Base-by-base conservation (phyloP, 1,140 invertebrate species). In the Brachionus koreanus region DNA sequence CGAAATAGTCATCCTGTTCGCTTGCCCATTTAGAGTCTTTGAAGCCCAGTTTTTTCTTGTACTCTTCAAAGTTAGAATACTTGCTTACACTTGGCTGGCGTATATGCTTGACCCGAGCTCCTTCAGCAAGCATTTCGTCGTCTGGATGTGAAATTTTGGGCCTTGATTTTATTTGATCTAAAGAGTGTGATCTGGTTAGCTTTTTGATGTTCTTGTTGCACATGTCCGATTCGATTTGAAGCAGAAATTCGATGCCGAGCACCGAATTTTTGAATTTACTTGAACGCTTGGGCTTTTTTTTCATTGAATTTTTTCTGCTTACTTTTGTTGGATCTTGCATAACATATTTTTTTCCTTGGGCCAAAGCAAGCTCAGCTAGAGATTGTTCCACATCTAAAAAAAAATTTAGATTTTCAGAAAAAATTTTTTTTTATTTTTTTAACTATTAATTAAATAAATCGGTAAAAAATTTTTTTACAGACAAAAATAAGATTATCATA, bases 1-100 rank as follows among this genome's bases (percentile, higher is more conserved):
- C 79, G 35, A 84, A 83, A 72, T 49, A 43, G 7, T 85, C 85
- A 83, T 67, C 82, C 39, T 63, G 76, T 75, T 75, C 16, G 42
- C 43, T 9, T 39, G 42, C 42, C 57, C 25, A 74, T 35, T 43
- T 33, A 1, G 37, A 67, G 7, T 52, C 16, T n/a, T 25, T 43
- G 35, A 57, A 67, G 2, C 61, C 57, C 16, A 23, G 23, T 42
- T 33, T 13, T n/a, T 65, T 49, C 23, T 69, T 76, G 25, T 13
- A 43, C 23, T 37, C 23, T 4, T 39, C 16, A 82, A 49, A 82
- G 29, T 25, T 52, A 12, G 23, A 12, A 4, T 69, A 37, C 16
- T 82, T 63, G 6, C 19, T 63, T 3, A 29, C 35, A 52, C 33
- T 67, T 35, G 61, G 57, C 25, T 29, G 25, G 7, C 33, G 25